Base-by-base conservation (phyloP, 2,797 vertebrate species). In the Diplodus puntazzo region DNA sequence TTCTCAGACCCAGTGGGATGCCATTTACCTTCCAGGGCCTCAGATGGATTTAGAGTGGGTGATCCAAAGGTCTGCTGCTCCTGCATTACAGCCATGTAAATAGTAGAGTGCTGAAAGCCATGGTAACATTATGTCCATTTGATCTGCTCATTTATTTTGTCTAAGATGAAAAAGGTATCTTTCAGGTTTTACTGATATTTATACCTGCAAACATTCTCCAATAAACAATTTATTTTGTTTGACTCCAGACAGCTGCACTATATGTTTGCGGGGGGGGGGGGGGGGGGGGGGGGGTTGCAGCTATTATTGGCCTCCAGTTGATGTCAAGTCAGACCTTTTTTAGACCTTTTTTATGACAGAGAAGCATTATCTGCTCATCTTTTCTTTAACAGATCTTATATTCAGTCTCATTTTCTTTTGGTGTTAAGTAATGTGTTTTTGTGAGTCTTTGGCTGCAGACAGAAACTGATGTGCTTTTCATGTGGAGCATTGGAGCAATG, bases 11-110 rank as follows among this genome's bases (percentile, higher is more conserved):
- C 71, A 75, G 64, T 67, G 68, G 75, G 49, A 80, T 75, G 75
- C 34, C 69, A 79, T 83, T 52, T 79, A 75, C 65, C 77, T 79
- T 89, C 67, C 52, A 73, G 55, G 62, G 67, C 55, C 30, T 75
- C 43, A 14, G 57, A 83, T 59, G 73, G 52, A 80, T 82, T 77
- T 81, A 80, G 73, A 81, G 65, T n/a, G 27, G 23, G 27, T 72
- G 58, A 80, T 59, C 43, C 54, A 77, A 76, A 83, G 62, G 70
- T 64, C 69, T 65, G 18, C 61, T 75, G 64, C 74, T 53, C 27
- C 43, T 43, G 50, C 62, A 72, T 80, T 68, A 72, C 49, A 54
- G 59, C 39, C 52, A 80, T 69, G 48, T 69, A 68, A 76, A 86
- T 42, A 43, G 39, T 42, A 23, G 18, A 30, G 50, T 20, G 39